A percentile compares a stretch with the other conserved stretches of the same genome.
These are phyloP conservation scores for Dreissena polymorpha DNA, from an alignment of 1,140 invertebrate genomes.

Conservation along the genomic window DNA sequence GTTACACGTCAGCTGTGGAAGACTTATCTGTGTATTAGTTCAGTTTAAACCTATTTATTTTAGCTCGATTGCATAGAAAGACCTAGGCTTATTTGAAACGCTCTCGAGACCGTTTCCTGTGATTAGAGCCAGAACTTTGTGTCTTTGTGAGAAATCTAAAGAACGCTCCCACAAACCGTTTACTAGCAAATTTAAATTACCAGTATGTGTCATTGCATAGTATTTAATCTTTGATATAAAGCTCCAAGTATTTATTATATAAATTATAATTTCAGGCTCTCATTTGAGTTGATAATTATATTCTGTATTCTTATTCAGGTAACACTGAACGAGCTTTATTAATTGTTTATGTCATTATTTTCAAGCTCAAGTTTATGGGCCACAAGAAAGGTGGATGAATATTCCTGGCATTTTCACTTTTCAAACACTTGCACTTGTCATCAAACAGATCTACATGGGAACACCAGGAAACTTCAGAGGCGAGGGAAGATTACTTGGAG, in stretches of 20 bases:
- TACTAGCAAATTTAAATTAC: too few species aligned
- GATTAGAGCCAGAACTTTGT: too few species aligned
- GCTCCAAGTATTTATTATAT: background rate
- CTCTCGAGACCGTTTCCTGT: too few species aligned
- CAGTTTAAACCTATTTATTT: too few species aligned
- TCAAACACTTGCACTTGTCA: constrained; percentile 67
- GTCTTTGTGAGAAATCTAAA: too few species aligned
- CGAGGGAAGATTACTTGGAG: constrained; percentile 78
- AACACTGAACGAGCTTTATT: background rate
- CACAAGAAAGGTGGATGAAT: constrained; percentile 75
- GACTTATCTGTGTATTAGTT: background rate
- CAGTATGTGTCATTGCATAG: too few species aligned
- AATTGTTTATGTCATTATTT: constrained; percentile 37
- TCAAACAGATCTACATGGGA: constrained; percentile 63
- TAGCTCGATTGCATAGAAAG: too few species aligned
- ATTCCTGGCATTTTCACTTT: constrained; percentile 70
- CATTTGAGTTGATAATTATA: background rate
- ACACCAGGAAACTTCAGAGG: constrained; percentile 76
- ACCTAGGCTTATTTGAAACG: too few species aligned
- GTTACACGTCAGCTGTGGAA: background rate
- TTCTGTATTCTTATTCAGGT: background rate
- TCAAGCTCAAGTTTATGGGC: constrained; percentile 79
- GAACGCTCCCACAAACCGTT: too few species aligned
- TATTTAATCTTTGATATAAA: too few species aligned
- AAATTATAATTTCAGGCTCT: too few species aligned